Evolutionary conservation across 2,888 invertebrate species (phyloP).

Genomic region (Agonopterix subpropinquella): DNA sequence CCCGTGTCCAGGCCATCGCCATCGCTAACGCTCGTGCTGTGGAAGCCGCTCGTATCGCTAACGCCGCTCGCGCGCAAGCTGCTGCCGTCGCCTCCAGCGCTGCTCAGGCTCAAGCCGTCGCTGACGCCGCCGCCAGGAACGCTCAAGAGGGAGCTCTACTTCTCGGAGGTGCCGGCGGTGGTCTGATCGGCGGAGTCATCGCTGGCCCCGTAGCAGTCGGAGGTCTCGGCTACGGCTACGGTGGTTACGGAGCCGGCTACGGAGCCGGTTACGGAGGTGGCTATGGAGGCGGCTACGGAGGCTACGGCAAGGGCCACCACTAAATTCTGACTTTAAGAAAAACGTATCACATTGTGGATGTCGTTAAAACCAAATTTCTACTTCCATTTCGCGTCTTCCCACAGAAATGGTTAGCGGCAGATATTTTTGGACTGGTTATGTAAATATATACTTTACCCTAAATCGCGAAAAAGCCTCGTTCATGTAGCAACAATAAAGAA

Average conservation of each 20-base stretch:
- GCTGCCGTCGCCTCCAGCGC: slow-evolving; percentile 49
- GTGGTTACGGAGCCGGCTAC: slow-evolving; percentile 21
- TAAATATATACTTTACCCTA: neutral
- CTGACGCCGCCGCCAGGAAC: slow-evolving; percentile 50
- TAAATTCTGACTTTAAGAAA: slow-evolving; percentile 14
- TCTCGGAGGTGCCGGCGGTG: slow-evolving; percentile 39
- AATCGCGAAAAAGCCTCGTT: neutral
- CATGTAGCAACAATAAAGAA: neutral
- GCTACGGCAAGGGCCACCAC: slow-evolving; percentile 21
- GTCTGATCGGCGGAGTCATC: slow-evolving; percentile 16
- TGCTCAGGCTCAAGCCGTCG: slow-evolving; percentile 54
- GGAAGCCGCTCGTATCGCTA: slow-evolving; percentile 63
- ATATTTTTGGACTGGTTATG: slow-evolving; percentile 6
- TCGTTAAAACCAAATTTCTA: slow-evolving; percentile 38
- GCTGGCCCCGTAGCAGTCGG: slow-evolving; percentile 15
- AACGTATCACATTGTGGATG: slow-evolving; percentile 17
- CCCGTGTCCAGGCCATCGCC: slow-evolving; percentile 59
- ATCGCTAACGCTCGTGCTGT: slow-evolving; percentile 61
- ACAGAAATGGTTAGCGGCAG: slow-evolving; percentile 63
- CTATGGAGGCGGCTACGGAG: slow-evolving; percentile 7
- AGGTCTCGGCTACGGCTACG: slow-evolving; percentile 12
- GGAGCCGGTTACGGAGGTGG: slow-evolving; percentile 13
- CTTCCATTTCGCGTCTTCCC: slow-evolving; percentile 51
- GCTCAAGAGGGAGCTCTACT: slow-evolving; percentile 50
- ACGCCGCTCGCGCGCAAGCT: slow-evolving; percentile 47